phyloP scores from a whole-genome alignment of 2,113 vertebrate species.

The Sorex fumeus region DNA sequence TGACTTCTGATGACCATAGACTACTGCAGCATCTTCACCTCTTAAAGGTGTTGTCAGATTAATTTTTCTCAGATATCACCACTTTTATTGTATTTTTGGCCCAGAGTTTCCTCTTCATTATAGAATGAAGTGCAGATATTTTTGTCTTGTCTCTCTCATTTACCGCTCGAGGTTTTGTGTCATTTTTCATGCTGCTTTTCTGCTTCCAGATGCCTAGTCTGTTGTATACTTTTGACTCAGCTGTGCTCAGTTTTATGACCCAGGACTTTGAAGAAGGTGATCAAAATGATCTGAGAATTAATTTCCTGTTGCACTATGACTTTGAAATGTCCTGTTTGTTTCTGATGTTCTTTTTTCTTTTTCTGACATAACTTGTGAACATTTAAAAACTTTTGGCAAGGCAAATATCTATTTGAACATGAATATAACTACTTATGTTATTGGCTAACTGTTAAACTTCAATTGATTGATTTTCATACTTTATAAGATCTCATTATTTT shows the following conservation, averaged over 20 bases:
- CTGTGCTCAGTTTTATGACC: neutral
- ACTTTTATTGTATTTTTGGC: neutral
- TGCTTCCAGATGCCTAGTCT: neutral
- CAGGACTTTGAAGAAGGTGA: neutral
- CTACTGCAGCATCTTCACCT: neutral
- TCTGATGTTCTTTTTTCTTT: conserved; percentile 16
- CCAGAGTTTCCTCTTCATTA: neutral
- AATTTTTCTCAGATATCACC: neutral
- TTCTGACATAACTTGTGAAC: neutral
- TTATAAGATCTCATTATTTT: conserved; percentile 4
- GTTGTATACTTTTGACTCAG: too few relatives aligned
- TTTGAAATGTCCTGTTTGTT: conserved; percentile 44
- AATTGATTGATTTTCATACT: conserved; percentile 14
- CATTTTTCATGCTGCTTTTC: neutral
- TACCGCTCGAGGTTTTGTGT: neutral
- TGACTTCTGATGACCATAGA: neutral
- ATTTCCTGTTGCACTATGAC: neutral
- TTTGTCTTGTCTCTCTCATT: neutral
- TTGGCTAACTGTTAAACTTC: neutral
- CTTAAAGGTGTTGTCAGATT: neutral
- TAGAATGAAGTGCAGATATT: neutral
- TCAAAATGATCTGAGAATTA: conserved; percentile 4
- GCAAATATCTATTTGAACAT: neutral
- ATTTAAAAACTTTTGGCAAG: conserved; percentile 11
- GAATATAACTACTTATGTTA: neutral